Evolutionary conservation across 2,797 vertebrate species (phyloP).

Genomic region (Tapera naevia): DNA sequence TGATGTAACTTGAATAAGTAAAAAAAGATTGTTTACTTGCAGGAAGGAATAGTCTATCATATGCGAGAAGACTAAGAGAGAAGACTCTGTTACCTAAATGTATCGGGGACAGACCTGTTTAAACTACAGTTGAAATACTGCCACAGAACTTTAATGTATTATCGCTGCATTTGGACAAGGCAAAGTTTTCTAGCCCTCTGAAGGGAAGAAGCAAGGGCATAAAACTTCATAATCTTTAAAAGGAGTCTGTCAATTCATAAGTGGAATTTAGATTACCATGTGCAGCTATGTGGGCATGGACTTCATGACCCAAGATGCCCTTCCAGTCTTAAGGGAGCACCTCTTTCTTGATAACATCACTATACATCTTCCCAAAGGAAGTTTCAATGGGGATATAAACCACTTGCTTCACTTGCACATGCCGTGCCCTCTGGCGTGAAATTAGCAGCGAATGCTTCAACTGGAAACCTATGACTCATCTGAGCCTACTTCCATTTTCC

Average conservation of each 20-base stretch:
- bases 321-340: background rate
- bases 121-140: background rate
- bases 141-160: background rate
- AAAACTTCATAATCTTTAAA: background rate
- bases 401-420: slow-evolving; percentile 1
- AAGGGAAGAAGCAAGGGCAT: background rate
- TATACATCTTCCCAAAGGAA: slow-evolving; percentile 10
- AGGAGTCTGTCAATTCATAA: background rate
- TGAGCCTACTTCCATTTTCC: slow-evolving; percentile 45
- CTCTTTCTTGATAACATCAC: background rate
- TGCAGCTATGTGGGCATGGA: fast-evolving
- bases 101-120: background rate
- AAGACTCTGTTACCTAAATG: background rate
- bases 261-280: background rate
- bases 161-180: background rate
- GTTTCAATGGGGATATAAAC: slow-evolving; percentile 16
- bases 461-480: slow-evolving; percentile 42
- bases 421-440: background rate
- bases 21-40: background rate
- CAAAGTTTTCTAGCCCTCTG: background rate
- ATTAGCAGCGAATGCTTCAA: slow-evolving; percentile 26
- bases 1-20: background rate
- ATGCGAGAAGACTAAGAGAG: background rate
- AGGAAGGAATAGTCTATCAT: background rate
- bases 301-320: background rate